A percentile compares a stretch with the other conserved stretches of the same genome.
phyloP scores from a whole-genome alignment of 2,797 vertebrate species.

The Zonotrichia albicollis region DNA sequence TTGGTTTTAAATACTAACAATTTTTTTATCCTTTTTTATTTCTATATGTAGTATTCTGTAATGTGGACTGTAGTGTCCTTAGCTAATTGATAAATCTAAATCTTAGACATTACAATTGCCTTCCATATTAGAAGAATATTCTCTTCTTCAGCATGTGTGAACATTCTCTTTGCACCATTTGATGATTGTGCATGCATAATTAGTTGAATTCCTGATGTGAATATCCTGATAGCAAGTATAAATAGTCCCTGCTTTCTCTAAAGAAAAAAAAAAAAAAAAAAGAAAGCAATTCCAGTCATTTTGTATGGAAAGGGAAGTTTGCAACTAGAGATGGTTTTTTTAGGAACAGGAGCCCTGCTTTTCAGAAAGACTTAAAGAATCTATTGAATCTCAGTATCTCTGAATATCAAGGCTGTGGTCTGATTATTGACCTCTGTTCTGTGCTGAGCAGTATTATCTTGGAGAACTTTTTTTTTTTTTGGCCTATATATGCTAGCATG shows the following conservation, averaged over 20 bases:
- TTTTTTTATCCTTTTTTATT: not conserved
- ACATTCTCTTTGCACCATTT: slow-evolving; percentile 4
- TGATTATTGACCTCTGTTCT: not conserved
- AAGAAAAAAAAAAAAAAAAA: not conserved
- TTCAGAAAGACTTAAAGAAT: not conserved
- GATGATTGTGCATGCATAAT: slow-evolving; percentile 55
- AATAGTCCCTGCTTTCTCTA: slow-evolving; percentile 43
- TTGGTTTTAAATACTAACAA: not conserved
- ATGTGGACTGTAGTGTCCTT: not conserved
- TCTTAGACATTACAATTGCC: not conserved
- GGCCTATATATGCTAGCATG: not conserved
- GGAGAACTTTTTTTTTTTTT: not conserved
- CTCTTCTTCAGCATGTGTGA: slow-evolving; percentile 31
- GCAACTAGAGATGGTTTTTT: not conserved
- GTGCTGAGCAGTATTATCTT: not conserved
- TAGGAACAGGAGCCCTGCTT: not conserved
- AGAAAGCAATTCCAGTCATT: not conserved
- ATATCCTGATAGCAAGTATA: slow-evolving; percentile 37
- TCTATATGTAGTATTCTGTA: not conserved
- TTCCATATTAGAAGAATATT: slow-evolving; percentile 8
- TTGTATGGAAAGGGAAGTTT: not conserved
- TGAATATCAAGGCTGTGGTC: not conserved
- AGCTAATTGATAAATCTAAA: not conserved
- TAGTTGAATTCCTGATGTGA: slow-evolving; percentile 37
- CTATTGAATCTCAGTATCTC: not conserved